Base-by-base conservation (phyloP, 2,888 invertebrate species). In the Biston stratarius region DNA sequence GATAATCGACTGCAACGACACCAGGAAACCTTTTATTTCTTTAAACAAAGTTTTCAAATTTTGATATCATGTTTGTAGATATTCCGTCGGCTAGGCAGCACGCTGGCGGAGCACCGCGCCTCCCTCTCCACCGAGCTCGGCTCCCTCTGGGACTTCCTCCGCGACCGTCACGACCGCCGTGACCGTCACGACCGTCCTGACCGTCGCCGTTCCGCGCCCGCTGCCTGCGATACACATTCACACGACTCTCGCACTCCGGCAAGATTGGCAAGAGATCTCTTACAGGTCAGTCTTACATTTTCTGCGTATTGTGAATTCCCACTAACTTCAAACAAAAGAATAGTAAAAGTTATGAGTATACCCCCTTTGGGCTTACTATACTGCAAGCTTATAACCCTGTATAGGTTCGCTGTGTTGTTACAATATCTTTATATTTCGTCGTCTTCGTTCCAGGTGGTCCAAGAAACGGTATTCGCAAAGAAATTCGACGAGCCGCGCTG, bases 71-170 rank as follows among this genome's bases (percentile, higher is more conserved):
- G 24, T n/a, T 34, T n/a, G 0, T 83, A 94, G 93, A 90, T 89
- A 66, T 88, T 93, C 86, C 92, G 92, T 78, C 87, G 91, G 77
- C 89, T 93, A 55, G 90, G 93, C 71, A 86, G 76, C 71, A 84
- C 92, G 67, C 76, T 92, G 73, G 92, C 94, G 74, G 87, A 85
- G 77, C 94, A 93, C 76, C 88, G 94, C 67, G 93, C 92, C 49
- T 91, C 94, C 0, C 79, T 93, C 40, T 91, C 93, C 2, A 85
- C 92, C 10, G 92, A 93, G 58, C 83, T 92, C 0, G 94, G 94
- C 56, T 92, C 94, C 12, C 77, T 94, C 10, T 94, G 94, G 94
- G 94, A 93, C 77, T 90, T 94, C 81, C 86, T 93, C 67, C 78
- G 87, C 49, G 91, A 91, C 75, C 81, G 83, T 36, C 89, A 87